Conservation (phyloP, 2,888 invertebrate genomes). For the Crematogaster levior region DNA sequence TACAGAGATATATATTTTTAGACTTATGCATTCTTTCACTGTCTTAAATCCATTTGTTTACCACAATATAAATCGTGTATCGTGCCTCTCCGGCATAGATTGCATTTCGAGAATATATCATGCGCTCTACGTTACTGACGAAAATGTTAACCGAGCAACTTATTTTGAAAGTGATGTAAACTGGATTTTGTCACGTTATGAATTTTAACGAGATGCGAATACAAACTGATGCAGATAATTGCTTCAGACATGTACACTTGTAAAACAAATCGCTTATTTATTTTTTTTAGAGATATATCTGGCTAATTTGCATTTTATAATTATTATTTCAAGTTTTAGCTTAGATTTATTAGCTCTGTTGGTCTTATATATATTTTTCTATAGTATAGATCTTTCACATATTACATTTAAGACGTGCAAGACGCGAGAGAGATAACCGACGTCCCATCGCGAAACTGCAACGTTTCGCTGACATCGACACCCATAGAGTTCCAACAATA, state of each 20-base stretch:
- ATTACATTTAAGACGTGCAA: background rate
- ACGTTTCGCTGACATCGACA: conserved; percentile 68
- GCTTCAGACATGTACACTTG: background rate
- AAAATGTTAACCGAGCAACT: conserved; percentile 27
- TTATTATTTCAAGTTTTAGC: background rate
- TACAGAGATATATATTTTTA: conserved; percentile 32
- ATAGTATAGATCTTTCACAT: background rate
- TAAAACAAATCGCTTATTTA: background rate
- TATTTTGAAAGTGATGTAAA: conserved; percentile 36
- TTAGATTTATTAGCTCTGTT: background rate
- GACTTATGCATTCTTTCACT: conserved; percentile 19
- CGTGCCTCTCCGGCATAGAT: conserved; percentile 1
- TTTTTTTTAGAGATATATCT: background rate
- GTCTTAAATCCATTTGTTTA: conserved; percentile 10
- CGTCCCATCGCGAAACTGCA: conserved; percentile 61
- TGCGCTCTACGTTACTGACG: conserved; percentile 15
- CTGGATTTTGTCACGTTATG: conserved; percentile 35
- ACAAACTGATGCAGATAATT: background rate
- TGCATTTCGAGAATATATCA: conserved; percentile 8
- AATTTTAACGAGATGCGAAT: conserved; percentile 31
- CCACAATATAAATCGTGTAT: background rate
- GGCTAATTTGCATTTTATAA: background rate
- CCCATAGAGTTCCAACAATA: conserved; percentile 78
- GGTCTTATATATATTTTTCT: background rate
- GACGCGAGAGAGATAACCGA: background rate